Evolutionary conservation across 2,113 vertebrate genomes (phyloP), one percentile per base, ranked within the genome.

Genomic region (Gopherus evgoodei): DNA sequence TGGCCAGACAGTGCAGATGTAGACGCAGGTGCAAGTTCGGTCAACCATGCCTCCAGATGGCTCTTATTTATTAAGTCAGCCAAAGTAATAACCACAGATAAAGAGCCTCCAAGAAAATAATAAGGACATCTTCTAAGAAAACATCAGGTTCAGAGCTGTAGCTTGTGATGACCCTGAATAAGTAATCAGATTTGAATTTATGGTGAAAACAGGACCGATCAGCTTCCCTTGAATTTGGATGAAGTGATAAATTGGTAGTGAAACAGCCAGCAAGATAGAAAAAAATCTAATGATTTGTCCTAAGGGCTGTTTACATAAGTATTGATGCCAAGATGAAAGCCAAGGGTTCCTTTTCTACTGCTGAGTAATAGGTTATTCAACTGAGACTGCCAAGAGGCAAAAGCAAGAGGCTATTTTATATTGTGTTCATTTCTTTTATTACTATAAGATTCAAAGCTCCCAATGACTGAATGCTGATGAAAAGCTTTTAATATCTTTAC

Each of bases 1-100:
- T 94, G 95, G 93, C 94, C 93, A 97, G 95, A 96, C 92, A 96
- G 96, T 96, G 92, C 93, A 97, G 95, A 90, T 97, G 90, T 83
- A 96, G 89, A 83, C 76, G 31, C 94, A 97, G 97, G 97, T 98
- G 97, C 97, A 98, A 95, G 93, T 89, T 95, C 93, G 95, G 95
- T 97, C 94, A 93, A 90, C 90, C 95, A 90, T 96, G 89, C 75
- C 94, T 97, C 96, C 95, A 97, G 97, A 98, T 97, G 96, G 95
- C 93, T 97, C 85, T 90, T 95, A 49, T 96, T 97, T 97, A 96
- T 97, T 97, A 98, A 97, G 93, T 91, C 92, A 95, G 94, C 92
- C 97, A 95, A 96, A 97, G 90, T 91, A 96, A 97, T 97, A 97
- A 91, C 49, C 57, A 93, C 91, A 97, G 91, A 97, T 44, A 96